Evolutionary conservation across 2,888 invertebrate species (phyloP), one percentile per base, ranked within the genome.

Genomic region (Chironomus riparius): DNA sequence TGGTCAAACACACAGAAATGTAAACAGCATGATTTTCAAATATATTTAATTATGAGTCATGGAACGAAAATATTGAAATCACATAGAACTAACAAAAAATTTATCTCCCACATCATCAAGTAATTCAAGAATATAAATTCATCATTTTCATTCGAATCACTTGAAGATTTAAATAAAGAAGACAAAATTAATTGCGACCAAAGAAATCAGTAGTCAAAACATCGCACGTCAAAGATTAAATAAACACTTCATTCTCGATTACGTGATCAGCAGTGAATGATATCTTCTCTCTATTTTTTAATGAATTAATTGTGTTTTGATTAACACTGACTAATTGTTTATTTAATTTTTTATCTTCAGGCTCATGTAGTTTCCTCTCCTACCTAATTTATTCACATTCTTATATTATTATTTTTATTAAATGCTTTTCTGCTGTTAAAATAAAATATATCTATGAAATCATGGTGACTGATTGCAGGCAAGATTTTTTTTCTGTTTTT

Each of bases 271-370:
- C 22, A 24, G 65, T 18, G 18, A n/a, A 56, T n/a, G 22, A 65
- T 18, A 65, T 56, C 56, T 56, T 56, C 56, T 18, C 38, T 56
- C 50, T 50, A 15, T 56, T 56, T 50, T 50, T 65, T 65, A 65
- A 65, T 65, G 18, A 61, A 72, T 72, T 72, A 72, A 72, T 72
- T 72, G 72, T 72, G 72, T 72, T 72, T 72, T 72, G 72, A 72
- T 72, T 72, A 72, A 72, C 72, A 21, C 62, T 21, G 28, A 62
- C 62, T 72, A 62, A 72, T 72, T 72, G 72, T 72, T 72, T 72
- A 72, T 72, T 72, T 72, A 28, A 72, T 18, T 72, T 72, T 56
- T 28, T 56, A 47, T 72, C 38, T 22, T 28, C 4, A 2, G 38
- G 38, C 22, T 48, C 15, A 56, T 56, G 56, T 56, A 18, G n/a